These are phyloP conservation scores for Strongylocentrotus purpuratus DNA, from an alignment of 35 echinoderm and acorn worm species.

Conservation along the genomic window DNA sequence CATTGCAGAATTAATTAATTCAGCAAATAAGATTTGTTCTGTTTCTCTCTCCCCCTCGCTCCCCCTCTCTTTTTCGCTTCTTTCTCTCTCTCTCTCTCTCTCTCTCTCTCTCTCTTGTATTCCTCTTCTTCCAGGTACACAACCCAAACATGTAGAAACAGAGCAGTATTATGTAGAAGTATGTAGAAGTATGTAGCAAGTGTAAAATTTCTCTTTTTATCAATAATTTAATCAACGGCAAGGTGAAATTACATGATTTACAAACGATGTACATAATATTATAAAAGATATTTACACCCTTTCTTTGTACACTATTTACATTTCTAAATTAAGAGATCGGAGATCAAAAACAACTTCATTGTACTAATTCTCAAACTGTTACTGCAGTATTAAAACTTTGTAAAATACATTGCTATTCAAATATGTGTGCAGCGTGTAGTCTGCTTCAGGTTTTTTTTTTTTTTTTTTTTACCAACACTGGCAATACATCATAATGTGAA, in stretches of 20 bases:
- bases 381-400: too few relatives aligned
- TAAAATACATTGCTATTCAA: too few relatives aligned
- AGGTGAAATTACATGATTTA: slow-evolving; percentile 5
- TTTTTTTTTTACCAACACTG: too few relatives aligned
- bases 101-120: not conserved
- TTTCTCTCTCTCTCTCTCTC: not conserved
- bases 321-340: not conserved
- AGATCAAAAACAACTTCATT: too few relatives aligned
- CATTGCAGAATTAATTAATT: too few relatives aligned
- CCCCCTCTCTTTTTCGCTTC: not conserved
- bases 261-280: not conserved
- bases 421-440: too few relatives aligned
- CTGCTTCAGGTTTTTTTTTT: too few relatives aligned
- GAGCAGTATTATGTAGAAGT: not conserved
- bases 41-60: not conserved
- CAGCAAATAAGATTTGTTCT: not conserved
- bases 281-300: not conserved
- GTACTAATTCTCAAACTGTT: too few relatives aligned
- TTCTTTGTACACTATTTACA: not conserved
- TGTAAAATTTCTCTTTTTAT: not conserved
- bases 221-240: slow-evolving; percentile 11
- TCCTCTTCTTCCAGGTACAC: not conserved
- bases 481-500: too few relatives aligned
- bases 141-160: too few relatives aligned
- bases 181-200: not conserved